phyloP scores from a whole-genome alignment of 2,113 vertebrate genomes.

The Trachemys scripta region DNA sequence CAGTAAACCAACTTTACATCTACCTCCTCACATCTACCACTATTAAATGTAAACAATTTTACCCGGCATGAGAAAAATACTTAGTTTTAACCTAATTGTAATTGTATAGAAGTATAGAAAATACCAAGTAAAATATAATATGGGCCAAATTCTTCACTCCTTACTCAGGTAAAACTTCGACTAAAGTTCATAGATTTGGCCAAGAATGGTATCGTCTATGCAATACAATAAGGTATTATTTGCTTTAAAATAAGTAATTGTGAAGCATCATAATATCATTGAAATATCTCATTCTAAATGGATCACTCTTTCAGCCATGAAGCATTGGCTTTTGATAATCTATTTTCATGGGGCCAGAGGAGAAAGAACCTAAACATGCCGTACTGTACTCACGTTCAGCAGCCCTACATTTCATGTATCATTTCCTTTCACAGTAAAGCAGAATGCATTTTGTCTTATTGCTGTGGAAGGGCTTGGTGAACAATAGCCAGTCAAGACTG shows the following conservation, averaged over 20 bases:
- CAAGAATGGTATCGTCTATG: not conserved
- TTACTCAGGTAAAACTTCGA: not conserved
- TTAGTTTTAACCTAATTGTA: not conserved
- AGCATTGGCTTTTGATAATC: not conserved
- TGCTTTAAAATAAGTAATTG: slow-evolving; percentile 9
- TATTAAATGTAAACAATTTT: not conserved
- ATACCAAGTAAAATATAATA: not conserved
- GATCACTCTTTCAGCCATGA: slow-evolving; percentile 7
- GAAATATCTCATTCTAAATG: not conserved
- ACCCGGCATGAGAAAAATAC: not conserved
- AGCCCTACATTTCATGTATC: not conserved
- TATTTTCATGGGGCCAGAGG: slow-evolving; percentile 4
- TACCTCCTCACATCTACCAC: not conserved
- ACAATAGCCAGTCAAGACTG: not conserved
- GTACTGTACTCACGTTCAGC: not conserved
- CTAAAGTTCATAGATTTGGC: not conserved
- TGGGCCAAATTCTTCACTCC: not conserved
- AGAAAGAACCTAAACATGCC: not conserved
- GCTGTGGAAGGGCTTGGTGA: not conserved
- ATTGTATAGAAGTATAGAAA: not conserved
- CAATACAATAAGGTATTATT: not conserved
- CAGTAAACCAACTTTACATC: not conserved
- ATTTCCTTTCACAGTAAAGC: not conserved
- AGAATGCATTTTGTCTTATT: not conserved
- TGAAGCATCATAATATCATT: not conserved